Percentiles rank a stretch among this genome's conserved stretches.
These are phyloP conservation scores for Drosophila nigromelanica DNA, from an alignment of 1,140 invertebrate genomes.

Conservation along the genomic window DNA sequence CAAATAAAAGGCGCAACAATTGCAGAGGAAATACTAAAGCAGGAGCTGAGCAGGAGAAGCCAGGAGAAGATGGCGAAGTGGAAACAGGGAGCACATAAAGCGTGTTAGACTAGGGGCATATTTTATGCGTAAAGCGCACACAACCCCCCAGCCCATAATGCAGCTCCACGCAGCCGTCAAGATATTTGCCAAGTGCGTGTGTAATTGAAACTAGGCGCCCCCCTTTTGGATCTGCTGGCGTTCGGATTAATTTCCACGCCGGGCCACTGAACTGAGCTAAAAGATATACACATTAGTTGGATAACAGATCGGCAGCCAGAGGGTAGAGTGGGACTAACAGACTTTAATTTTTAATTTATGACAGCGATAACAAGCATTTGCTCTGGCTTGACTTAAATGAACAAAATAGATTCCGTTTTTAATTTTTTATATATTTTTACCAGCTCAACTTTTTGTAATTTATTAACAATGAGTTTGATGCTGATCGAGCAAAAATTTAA, in stretches of 20 bases:
- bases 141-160: neutral
- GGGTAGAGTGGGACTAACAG: no score
- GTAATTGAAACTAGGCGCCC: conserved; percentile 76
- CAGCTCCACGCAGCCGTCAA: conserved; percentile 5
- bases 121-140: conserved; percentile 40
- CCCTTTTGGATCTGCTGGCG: conserved; percentile 2
- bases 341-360: no score
- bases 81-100: neutral
- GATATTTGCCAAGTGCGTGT: conserved; percentile 71
- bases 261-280: conserved; percentile 28
- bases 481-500: no score
- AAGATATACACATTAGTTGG: conserved; percentile 21
- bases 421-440: no score
- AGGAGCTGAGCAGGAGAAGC: neutral
- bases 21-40: conserved; percentile 43
- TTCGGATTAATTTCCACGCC: conserved; percentile 11
- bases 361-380: no score
- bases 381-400: no score
- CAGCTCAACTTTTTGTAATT: no score
- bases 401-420: no score
- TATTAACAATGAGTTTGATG: no score
- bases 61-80: no score
- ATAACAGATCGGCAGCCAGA: no score
- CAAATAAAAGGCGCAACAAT: conserved; percentile 82
- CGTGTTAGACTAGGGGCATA: neutral